Evolutionary conservation across 2,797 vertebrate species (phyloP).

Genomic region (Rhincodon typus): DNA sequence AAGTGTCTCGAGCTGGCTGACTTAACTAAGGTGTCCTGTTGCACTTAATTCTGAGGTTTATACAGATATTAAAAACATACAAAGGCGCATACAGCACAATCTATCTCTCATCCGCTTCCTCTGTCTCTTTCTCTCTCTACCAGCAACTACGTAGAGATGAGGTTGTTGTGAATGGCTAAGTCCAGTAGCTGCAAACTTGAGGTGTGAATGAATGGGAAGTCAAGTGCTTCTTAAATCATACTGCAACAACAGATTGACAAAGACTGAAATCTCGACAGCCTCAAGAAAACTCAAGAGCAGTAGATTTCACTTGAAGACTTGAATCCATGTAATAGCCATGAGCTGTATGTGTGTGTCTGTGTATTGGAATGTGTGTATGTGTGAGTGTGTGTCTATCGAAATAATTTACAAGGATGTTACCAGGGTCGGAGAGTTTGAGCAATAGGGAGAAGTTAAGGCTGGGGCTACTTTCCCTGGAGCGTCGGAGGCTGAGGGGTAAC

Average conservation of each 20-base stretch:
- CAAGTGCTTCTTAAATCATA: background rate
- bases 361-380: background rate
- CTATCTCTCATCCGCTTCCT: no score
- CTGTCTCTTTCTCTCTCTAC: background rate
- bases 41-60: background rate
- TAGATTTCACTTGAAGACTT: background rate
- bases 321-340: background rate
- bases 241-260: background rate
- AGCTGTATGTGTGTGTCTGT: background rate
- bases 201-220: background rate
- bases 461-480: no score
- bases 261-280: background rate
- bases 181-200: background rate
- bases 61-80: background rate
- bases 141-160: background rate
- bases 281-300: background rate
- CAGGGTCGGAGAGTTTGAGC: no score
- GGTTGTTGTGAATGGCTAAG: background rate
- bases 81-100: no score
- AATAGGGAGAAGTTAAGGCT: no score
- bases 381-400: no score
- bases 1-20: background rate
- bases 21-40: background rate
- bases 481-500: no score
- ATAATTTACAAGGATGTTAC: no score